These are phyloP conservation scores for Orthosia incerta DNA, from an alignment of 2,888 invertebrate species.

Conservation along the genomic window DNA sequence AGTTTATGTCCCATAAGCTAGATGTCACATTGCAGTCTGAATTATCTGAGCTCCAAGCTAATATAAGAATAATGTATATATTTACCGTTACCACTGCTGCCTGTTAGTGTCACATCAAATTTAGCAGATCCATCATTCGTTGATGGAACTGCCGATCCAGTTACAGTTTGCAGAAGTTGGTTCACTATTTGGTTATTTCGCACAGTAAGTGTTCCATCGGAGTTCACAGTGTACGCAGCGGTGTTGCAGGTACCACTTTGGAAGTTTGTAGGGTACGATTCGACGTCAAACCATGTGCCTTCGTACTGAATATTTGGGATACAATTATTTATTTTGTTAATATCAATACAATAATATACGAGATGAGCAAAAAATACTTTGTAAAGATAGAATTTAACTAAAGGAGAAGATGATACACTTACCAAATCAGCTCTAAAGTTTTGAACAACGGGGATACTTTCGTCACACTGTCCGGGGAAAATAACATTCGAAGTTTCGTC, in stretches of 20 bases:
- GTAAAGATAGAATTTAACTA: neutral
- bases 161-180: conserved; percentile 75
- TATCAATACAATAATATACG: neutral
- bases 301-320: conserved; percentile 73
- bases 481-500: conserved; percentile 66
- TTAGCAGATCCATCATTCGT: conserved; percentile 76
- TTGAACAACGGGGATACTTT: conserved; percentile 71
- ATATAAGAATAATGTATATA: neutral
- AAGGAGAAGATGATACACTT: conserved; percentile 50
- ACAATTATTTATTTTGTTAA: neutral
- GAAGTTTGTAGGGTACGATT: conserved; percentile 82
- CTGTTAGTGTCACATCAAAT: conserved; percentile 78
- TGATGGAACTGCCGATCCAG: conserved; percentile 75
- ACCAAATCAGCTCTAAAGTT: conserved; percentile 74
- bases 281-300: conserved; percentile 81
- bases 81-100: conserved; percentile 74
- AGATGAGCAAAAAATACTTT: no score
- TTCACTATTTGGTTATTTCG: conserved; percentile 81
- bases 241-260: conserved; percentile 81
- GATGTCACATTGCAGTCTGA: neutral
- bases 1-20: neutral
- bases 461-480: conserved; percentile 79
- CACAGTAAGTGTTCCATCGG: conserved; percentile 71
- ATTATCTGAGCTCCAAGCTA: neutral
- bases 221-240: conserved; percentile 75